Conservation (phyloP, 2,797 vertebrate species). For the Ctenopoma kingsleyae region DNA sequence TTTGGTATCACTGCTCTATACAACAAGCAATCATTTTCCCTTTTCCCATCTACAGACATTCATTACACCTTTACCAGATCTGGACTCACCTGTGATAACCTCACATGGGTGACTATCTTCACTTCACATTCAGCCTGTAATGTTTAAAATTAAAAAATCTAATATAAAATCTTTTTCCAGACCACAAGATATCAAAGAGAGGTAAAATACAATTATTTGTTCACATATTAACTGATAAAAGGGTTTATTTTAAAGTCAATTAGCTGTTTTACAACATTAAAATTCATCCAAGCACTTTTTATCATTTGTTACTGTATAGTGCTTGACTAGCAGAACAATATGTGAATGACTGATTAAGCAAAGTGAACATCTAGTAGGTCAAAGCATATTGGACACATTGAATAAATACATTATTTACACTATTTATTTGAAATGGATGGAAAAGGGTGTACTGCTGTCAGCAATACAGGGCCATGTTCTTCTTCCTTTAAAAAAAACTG, state of each 20-base stretch:
- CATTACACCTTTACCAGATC: neutral
- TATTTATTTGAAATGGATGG: too few species aligned
- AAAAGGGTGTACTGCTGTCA: neutral
- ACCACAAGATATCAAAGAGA: too few species aligned
- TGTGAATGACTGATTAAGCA: too few species aligned
- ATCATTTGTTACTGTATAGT: too few species aligned
- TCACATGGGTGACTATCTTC: too few species aligned
- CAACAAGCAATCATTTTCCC: neutral
- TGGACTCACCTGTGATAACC: neutral
- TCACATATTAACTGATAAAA: neutral
- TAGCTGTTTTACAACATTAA: too few species aligned
- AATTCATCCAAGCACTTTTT: too few species aligned
- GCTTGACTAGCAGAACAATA: too few species aligned
- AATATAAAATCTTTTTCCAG: neutral
- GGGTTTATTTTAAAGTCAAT: neutral
- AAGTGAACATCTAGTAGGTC: too few species aligned
- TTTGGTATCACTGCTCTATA: neutral
- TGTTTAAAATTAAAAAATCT: too few species aligned
- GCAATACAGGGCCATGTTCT: neutral
- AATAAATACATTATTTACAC: neutral
- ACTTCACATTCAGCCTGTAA: too few species aligned
- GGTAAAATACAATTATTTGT: too few species aligned
- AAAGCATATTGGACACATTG: neutral
- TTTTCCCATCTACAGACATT: neutral
- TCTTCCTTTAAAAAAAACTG: constrained; percentile 22